Percentiles rank a stretch among this genome's conserved stretches.
phyloP scores from a whole-genome alignment of 2,113 vertebrate genomes.

The Chaetodon auriga region DNA sequence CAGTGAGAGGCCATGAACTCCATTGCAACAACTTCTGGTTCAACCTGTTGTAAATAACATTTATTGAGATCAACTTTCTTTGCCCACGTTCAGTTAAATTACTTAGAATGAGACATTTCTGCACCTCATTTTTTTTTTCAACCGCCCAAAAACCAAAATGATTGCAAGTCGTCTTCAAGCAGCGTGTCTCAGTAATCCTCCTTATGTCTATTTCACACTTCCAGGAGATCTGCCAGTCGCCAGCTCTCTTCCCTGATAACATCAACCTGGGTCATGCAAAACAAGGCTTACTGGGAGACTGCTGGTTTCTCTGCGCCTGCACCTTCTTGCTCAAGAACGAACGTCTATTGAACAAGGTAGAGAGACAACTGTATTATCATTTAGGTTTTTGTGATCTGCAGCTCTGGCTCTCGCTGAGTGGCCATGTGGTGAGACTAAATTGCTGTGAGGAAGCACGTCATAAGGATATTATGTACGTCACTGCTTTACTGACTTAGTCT shows the following conservation, averaged over 20 bases:
- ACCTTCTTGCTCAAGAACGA: slow-evolving; percentile 89
- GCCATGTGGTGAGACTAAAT: not conserved
- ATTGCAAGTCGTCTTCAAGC: not conserved
- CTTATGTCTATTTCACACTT: slow-evolving; percentile 19
- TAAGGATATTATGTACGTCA: not conserved
- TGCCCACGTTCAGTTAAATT: not conserved
- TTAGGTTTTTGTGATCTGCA: too few species aligned
- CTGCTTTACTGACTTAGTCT: slow-evolving; percentile 7
- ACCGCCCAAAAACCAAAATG: not conserved
- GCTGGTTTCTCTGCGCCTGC: slow-evolving; percentile 97
- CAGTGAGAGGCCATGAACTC: not conserved
- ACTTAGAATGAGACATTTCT: not conserved
- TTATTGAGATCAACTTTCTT: not conserved
- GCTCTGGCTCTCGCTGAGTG: too few species aligned
- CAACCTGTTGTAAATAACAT: not conserved
- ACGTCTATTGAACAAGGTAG: slow-evolving; percentile 90
- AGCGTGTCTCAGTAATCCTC: not conserved
- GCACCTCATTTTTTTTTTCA: not conserved
- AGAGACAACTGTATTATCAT: not conserved
- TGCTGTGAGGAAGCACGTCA: not conserved
- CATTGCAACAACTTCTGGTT: not conserved
- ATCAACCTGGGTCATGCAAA: slow-evolving; percentile 87
- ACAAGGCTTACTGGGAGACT: slow-evolving; percentile 96
- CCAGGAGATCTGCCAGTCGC: slow-evolving; percentile 90
- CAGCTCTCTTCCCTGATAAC: slow-evolving; percentile 88